Base-by-base conservation (phyloP, 2,113 vertebrate species). In the Hypanus sabinus region DNA sequence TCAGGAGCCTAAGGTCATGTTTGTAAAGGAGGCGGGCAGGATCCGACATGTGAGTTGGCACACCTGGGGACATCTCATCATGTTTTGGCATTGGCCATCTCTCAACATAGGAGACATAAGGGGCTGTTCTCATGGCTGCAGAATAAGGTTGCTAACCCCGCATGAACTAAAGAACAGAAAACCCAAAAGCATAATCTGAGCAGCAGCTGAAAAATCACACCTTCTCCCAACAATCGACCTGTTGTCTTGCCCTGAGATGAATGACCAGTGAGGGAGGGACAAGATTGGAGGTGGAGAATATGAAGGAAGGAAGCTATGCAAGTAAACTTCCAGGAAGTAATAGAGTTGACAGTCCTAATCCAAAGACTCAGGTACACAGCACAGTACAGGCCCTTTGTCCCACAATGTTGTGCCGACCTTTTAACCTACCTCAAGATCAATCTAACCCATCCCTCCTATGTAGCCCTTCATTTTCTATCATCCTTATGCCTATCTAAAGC, bases 1-100 rank as follows among this genome's bases (percentile, higher is more conserved):
- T 91, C 94, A 95, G 0, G 91, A 94, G 0, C 96, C 96, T 80
- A 96, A 95, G 36, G 91, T 94, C 0, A 95, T 96, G 95, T 97
- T 97, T 62, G 95, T 97, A 5, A 96, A 95, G 81, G 97, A 97
- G 94, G 96, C 96, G 12, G 71, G 88, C 24, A 95, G 96, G 0
- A 94, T 95, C 70, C 94, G 97, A 95, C 95, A 96, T 94, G 97
- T 97, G 95, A 97, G 97, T 96, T 3, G 30, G 9, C 30, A 68
- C 12, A 16, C 30, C 20, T 5, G 30, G 87, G 27, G 27, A 8
- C 8, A 1, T 30, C 16, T 5, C n/a, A 55, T 93, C 36, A 22
- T 9, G 33, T 33, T 33, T 20, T 46, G 33, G 36, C 14, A 3
- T 93, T 1, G 14, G n/a, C 60, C 5, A 1, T 27, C n/a, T 57